Base-by-base conservation (phyloP, 2,113 vertebrate species). In the Neolamprologus sp. region DNA sequence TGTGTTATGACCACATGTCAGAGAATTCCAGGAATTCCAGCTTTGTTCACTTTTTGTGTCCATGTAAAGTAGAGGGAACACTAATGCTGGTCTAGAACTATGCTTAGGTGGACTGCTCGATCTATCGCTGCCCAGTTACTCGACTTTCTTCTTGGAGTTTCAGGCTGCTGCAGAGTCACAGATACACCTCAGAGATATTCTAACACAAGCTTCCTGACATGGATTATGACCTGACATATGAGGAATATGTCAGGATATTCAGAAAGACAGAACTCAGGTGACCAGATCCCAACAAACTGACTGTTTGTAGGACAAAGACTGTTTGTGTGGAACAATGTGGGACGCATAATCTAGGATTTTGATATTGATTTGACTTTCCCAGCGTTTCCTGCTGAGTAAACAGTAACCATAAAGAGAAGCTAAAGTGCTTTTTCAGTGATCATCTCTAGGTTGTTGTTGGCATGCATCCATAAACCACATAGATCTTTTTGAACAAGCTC, bases 191-290 rank as follows among this genome's bases (percentile, higher is more conserved):
- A 47, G 17, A 28, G 7, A 33, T 78, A 33, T 51, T 30, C 16
- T 30, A n/a, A 51, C 42, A n/a, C 7, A 0, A 47, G 42, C 21
- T 45, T 75, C 42, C 42, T 28, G 13, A 16, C 0, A 0, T 13
- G 42, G 0, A 49, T 30, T 30, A 49, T n/a, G 7, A 75, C 30
- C 30, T 5, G 58, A 65, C 30, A 12, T 65, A 37, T 2, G 4
- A 3, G 17, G 16, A 30, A 49, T 49, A 4, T n/a, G 4, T 49
- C 26, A 2, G 42, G 42, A 49, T 78, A 51, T 78, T 49, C 45
- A 30, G 42, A 78, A 51, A n/a, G 73, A 49, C 16, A 13, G 16
- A 78, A 78, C 45, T 78, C 71, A 78, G 23, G 9, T 0, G 16
- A 78, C 16, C 26, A 49, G 10, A 30, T 78, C 71, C 45, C 45